phyloP scores from a whole-genome alignment of 2,113 vertebrate genomes.

The Ramphastos sulfuratus region DNA sequence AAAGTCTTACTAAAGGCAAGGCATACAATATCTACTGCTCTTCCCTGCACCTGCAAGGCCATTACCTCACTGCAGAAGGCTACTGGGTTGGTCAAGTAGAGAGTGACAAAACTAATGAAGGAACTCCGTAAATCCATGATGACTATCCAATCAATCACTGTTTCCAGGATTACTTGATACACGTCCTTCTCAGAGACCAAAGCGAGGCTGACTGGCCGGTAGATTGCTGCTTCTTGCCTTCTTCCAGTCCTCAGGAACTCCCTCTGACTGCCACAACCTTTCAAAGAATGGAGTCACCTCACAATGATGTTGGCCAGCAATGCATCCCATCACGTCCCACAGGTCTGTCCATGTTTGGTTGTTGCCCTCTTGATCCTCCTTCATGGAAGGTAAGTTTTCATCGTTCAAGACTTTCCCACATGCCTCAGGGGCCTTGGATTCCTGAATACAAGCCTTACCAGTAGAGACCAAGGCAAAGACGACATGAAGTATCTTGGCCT shows the following conservation, averaged over 20 bases:
- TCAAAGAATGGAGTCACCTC: neutral
- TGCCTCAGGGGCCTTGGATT: neutral
- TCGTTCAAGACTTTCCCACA: neutral
- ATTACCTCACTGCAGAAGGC: too few species aligned
- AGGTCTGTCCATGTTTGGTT: fast-evolving
- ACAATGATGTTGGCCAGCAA: neutral
- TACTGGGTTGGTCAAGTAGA: too few species aligned
- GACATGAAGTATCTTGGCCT: neutral
- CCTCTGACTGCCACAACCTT: neutral
- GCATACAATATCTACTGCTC: too few species aligned
- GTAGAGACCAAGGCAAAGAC: neutral
- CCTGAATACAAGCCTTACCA: neutral
- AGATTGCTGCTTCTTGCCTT: neutral
- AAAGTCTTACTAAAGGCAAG: too few species aligned
- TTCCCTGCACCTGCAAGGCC: too few species aligned
- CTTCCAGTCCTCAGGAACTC: neutral
- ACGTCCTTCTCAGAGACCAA: too few species aligned
- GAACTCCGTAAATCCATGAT: neutral
- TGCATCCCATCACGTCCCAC: neutral
- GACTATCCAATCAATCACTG: neutral
- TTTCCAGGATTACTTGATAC: too few species aligned
- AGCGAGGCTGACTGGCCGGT: too few species aligned
- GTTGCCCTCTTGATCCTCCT: neutral
- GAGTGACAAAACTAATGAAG: neutral
- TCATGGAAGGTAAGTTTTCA: neutral